Percentiles rank a stretch among this genome's conserved stretches.
Conservation (phyloP, 2,888 invertebrate genomes). For the Drosophila affinis region DNA sequence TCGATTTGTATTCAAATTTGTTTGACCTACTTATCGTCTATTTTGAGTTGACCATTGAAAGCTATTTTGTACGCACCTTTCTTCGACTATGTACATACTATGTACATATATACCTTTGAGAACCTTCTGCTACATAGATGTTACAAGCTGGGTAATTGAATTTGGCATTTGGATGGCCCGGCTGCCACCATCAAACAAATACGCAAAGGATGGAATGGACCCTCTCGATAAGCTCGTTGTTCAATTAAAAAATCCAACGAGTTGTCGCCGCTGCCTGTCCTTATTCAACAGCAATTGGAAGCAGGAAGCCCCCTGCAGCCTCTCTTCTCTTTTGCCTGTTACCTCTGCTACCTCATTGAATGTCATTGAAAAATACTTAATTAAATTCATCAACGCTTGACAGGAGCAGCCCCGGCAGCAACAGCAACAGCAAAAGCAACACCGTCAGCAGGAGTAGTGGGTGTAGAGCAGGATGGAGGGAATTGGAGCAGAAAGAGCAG, state of each 20-base stretch:
- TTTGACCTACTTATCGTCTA: background rate
- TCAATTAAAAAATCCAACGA: slow-evolving; percentile 61
- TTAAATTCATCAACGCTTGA: slow-evolving; percentile 78
- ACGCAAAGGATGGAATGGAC: background rate
- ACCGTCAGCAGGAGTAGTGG: slow-evolving; percentile 2
- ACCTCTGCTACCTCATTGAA: slow-evolving; percentile 48
- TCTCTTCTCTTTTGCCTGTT: slow-evolving; percentile 16
- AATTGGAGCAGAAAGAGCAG: background rate
- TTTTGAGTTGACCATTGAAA: no score
- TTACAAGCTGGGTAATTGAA: background rate
- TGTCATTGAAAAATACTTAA: slow-evolving; percentile 75
- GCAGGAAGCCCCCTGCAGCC: background rate
- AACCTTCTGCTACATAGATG: background rate
- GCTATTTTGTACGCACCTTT: background rate
- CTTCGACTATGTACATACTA: no score
- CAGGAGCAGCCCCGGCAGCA: slow-evolving; percentile 44
- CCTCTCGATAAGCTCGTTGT: slow-evolving; percentile 43
- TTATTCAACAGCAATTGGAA: slow-evolving; percentile 2
- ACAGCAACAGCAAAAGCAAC: slow-evolving; percentile 14
- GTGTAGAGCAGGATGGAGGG: background rate
- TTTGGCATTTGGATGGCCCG: background rate
- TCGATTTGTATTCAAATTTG: background rate
- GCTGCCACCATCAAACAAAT: slow-evolving; percentile 1
- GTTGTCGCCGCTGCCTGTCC: slow-evolving; percentile 29
- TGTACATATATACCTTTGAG: background rate